Percentiles rank a stretch among this genome's conserved stretches.
These are phyloP conservation scores for Coryphaenoides rupestris DNA, from an alignment of 2,113 vertebrate genomes.

Conservation along the genomic window DNA sequence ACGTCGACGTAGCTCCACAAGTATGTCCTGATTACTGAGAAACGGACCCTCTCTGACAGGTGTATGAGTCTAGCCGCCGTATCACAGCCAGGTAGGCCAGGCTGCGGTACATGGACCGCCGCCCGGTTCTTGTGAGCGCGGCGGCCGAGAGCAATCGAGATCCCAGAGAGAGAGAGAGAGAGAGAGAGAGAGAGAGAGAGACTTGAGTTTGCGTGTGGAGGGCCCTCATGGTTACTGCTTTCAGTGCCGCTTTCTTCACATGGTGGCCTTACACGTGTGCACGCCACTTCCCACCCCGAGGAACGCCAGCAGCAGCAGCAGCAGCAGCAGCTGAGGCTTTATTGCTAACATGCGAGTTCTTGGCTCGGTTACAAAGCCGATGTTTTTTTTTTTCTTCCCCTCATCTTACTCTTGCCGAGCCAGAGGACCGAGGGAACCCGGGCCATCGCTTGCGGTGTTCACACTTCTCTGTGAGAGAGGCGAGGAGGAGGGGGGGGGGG, in stretches of 20 bases:
- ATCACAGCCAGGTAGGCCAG: conserved; percentile 6
- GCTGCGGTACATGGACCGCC: conserved; percentile 43
- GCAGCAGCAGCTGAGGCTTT: conserved; percentile 12
- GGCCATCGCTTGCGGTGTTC: conserved; percentile 6
- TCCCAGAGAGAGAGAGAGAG: too few species aligned
- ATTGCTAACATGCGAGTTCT: conserved; percentile 28
- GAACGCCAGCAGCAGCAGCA: conserved; percentile 20
- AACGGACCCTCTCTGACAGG: conserved; percentile 43
- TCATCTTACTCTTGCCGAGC: not conserved
- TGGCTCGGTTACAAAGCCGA: conserved; percentile 27
- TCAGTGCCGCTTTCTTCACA: too few species aligned
- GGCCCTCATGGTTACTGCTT: not conserved
- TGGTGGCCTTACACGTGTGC: too few species aligned
- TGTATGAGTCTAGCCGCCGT: conserved; percentile 32
- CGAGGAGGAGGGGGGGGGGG: not conserved
- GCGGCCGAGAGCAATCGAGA: conserved; percentile 28
- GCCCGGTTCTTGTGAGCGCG: conserved; percentile 15
- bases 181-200: too few species aligned
- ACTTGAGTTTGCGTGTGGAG: conserved; percentile 9
- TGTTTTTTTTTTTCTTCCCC: too few species aligned
- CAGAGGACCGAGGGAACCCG: not conserved
- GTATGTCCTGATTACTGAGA: conserved; percentile 27
- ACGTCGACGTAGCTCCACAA: conserved; percentile 24
- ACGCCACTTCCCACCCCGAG: not conserved
- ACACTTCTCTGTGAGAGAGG: conserved; percentile 13